Conservation (phyloP, 1,140 invertebrate species). For the Cryptotermes secundus region DNA sequence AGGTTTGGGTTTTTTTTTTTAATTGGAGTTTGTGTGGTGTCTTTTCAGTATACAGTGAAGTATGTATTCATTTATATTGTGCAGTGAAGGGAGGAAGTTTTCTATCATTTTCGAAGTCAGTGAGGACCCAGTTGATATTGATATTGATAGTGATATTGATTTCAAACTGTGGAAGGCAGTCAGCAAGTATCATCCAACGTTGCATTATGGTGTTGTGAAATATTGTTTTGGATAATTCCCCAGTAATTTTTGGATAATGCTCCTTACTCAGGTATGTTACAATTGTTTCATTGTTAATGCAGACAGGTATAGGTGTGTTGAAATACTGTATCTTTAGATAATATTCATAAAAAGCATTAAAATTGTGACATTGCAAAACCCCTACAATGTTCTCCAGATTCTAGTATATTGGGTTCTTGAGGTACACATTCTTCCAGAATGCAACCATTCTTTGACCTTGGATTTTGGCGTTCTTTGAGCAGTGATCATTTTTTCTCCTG, state of each 20-base stretch:
- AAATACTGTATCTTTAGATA: no score
- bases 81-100: not conserved
- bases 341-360: no score
- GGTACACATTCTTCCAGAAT: not conserved
- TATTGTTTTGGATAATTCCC: not conserved
- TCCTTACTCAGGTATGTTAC: not conserved
- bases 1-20: no score
- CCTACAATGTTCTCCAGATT: no score
- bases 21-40: not conserved
- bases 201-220: not conserved
- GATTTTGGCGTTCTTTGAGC: not conserved
- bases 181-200: not conserved
- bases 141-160: not conserved
- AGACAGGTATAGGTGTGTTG: no score
- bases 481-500: no score
- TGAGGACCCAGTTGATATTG: not conserved
- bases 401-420: not conserved
- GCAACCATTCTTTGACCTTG: not conserved
- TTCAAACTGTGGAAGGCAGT: not conserved
- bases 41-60: not conserved
- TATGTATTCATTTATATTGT: not conserved
- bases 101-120: not conserved
- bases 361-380: no score
- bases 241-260: not conserved
- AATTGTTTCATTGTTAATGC: not conserved